A percentile compares a stretch with the other conserved stretches of the same genome.
These are phyloP conservation scores for Procambarus virginalis DNA, from an alignment of 1,140 invertebrate genomes.

Conservation along the genomic window DNA sequence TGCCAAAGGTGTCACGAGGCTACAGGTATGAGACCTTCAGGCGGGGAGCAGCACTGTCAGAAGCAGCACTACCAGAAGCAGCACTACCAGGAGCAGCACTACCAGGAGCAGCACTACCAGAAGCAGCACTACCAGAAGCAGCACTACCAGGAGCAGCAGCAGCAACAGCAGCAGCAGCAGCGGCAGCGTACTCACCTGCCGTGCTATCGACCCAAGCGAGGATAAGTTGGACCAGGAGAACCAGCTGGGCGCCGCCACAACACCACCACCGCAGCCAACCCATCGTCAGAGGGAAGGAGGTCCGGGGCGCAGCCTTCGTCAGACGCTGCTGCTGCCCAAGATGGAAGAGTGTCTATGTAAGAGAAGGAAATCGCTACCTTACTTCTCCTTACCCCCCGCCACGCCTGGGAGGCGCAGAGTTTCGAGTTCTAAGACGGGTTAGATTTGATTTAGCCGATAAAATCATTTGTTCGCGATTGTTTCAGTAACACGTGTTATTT, in stretches of 20 bases:
- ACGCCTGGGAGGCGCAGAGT: not conserved
- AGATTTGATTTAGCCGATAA: not conserved
- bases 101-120: too few species aligned
- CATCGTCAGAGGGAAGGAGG: not conserved
- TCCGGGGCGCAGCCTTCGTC: not conserved
- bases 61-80: too few species aligned
- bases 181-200: constrained; percentile 24
- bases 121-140: too few species aligned
- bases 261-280: constrained; percentile 26
- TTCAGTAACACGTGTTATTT: not conserved
- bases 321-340: not conserved
- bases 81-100: too few species aligned
- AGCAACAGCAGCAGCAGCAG: too few species aligned
- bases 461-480: not conserved
- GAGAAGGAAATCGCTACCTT: too few species aligned
- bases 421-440: not conserved
- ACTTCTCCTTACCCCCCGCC: not conserved
- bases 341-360: too few species aligned
- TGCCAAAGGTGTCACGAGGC: too few species aligned
- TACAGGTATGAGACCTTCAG: too few species aligned
- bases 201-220: constrained; percentile 37
- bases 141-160: too few species aligned
- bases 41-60: too few species aligned
- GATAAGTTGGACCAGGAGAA: constrained; percentile 24
- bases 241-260: constrained; percentile 12